Evolutionary conservation across 2,888 invertebrate genomes (phyloP).

Genomic region (Odontothrips loti): DNA sequence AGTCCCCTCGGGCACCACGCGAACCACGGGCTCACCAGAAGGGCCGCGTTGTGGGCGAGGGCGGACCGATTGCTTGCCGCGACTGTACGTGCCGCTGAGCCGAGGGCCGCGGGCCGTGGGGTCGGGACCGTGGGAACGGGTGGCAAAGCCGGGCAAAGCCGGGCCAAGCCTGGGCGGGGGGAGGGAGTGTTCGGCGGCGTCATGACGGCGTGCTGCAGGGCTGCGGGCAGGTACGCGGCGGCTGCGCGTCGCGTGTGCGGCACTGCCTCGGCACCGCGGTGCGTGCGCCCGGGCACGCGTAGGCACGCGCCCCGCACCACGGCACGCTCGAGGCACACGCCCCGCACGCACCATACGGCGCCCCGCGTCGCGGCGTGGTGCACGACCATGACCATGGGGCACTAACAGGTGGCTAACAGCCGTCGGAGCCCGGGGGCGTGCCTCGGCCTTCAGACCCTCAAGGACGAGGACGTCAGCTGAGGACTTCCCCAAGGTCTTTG

Average conservation of each 20-base stretch:
- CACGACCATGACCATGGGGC: neutral
- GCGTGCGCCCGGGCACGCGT: slow-evolving; percentile 32
- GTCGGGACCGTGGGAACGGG: neutral
- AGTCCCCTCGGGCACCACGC: too few species aligned
- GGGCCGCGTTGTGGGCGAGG: too few species aligned
- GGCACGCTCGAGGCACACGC: slow-evolving; percentile 29
- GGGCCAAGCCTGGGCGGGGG: too few species aligned
- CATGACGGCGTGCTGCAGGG: slow-evolving; percentile 1
- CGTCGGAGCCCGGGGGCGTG: neutral
- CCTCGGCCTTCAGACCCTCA: neutral
- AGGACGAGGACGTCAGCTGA: neutral
- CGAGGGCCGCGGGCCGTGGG: neutral
- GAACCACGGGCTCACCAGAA: too few species aligned
- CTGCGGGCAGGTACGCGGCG: neutral
- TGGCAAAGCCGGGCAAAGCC: too few species aligned
- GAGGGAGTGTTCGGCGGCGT: neutral
- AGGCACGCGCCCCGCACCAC: slow-evolving; percentile 27
- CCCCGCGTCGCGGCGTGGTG: neutral
- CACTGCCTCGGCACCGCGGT: slow-evolving; percentile 7
- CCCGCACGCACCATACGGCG: neutral
- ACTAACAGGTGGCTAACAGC: slow-evolving; percentile 26
- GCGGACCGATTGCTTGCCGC: too few species aligned
- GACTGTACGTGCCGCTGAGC: neutral
- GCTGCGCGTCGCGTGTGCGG: neutral
- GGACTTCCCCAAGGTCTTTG: neutral